A percentile compares a stretch with the other conserved stretches of the same genome.
phyloP scores from a whole-genome alignment of 2,797 vertebrate species.

The Vultur gryphus region DNA sequence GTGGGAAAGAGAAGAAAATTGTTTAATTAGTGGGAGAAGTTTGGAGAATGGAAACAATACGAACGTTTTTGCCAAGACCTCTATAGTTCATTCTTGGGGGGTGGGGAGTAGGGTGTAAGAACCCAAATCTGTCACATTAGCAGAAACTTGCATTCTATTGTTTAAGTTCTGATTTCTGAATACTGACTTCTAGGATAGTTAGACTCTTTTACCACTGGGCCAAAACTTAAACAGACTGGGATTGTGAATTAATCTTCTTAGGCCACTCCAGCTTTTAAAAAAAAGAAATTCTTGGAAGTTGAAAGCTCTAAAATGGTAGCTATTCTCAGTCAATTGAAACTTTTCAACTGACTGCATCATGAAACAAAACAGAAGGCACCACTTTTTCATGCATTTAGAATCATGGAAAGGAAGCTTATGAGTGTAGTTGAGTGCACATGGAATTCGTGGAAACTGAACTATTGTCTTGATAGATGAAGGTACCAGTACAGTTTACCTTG shows the following conservation, averaged over 20 bases:
- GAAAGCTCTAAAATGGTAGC: neutral
- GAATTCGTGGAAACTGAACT: neutral
- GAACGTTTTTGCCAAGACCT: neutral
- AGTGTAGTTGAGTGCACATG: neutral
- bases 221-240: neutral
- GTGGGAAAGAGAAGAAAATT: neutral
- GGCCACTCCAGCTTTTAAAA: neutral
- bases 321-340: neutral
- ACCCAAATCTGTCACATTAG: neutral
- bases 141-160: neutral
- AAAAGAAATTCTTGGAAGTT: neutral
- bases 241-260: neutral
- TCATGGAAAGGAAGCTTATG: neutral
- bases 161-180: neutral
- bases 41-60: neutral
- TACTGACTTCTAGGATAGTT: neutral
- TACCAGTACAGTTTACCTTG: neutral
- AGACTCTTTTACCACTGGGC: neutral
- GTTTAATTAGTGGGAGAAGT: neutral
- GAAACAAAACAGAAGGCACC: neutral
- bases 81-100: neutral
- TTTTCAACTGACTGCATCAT: neutral
- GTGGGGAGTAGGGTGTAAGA: neutral
- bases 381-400: neutral
- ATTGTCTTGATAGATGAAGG: neutral